Percentiles rank a stretch among this genome's conserved stretches.
phyloP scores from a whole-genome alignment of 2,888 invertebrate genomes.

The Parelbella ahira region DNA sequence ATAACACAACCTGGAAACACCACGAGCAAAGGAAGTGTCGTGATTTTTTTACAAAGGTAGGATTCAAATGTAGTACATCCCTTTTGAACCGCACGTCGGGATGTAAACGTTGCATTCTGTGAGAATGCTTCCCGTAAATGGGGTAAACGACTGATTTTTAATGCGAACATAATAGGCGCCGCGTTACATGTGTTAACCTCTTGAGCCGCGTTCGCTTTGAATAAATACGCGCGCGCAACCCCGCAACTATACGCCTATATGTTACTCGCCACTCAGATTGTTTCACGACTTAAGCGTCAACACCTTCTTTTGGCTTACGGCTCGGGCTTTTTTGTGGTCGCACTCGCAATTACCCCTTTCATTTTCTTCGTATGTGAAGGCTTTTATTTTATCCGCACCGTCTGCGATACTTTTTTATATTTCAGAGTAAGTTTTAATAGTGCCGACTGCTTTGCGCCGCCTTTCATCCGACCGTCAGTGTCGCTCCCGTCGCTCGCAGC shows the following conservation, averaged over 20 bases:
- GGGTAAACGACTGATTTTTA: slow-evolving; percentile 26
- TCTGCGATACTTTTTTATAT: slow-evolving; percentile 52
- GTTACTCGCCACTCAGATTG: slow-evolving; percentile 46
- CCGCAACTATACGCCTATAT: slow-evolving; percentile 30
- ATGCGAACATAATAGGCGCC: slow-evolving; percentile 23
- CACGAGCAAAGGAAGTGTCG: not conserved
- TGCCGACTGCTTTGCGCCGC: slow-evolving; percentile 45
- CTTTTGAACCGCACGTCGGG: slow-evolving; percentile 20
- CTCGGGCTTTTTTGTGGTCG: slow-evolving; percentile 58
- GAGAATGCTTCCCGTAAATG: slow-evolving; percentile 19
- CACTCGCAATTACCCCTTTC: slow-evolving; percentile 68
- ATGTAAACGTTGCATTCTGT: slow-evolving; percentile 18
- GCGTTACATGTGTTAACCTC: slow-evolving; percentile 26
- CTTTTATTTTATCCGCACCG: slow-evolving; percentile 64
- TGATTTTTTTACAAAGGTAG: slow-evolving; percentile 13
- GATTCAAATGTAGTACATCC: slow-evolving; percentile 16
- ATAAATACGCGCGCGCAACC: slow-evolving; percentile 36
- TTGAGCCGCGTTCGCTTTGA: slow-evolving; percentile 32
- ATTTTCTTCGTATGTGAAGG: slow-evolving; percentile 51
- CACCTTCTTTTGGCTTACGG: slow-evolving; percentile 64
- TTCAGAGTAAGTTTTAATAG: slow-evolving; percentile 58
- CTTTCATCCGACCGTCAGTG: slow-evolving; percentile 45
- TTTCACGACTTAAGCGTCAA: slow-evolving; percentile 51
- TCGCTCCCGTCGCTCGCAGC: slow-evolving; percentile 38
- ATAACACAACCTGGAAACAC: slow-evolving; percentile 1